Base-by-base conservation (phyloP, 2,797 vertebrate genomes). In the Alcedo atthis region DNA sequence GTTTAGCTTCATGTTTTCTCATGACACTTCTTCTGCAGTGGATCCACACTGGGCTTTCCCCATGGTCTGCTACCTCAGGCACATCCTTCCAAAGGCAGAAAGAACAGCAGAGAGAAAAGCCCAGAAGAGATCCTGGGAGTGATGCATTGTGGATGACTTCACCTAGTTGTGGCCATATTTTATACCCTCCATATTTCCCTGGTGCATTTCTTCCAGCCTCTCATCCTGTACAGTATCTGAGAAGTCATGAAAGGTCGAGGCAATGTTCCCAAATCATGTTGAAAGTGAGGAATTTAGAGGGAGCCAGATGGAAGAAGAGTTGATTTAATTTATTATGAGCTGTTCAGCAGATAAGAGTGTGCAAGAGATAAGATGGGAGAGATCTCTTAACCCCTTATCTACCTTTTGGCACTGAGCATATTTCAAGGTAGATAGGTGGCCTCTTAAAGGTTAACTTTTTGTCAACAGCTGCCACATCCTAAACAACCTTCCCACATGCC, bases 321-420 rank as follows among this genome's bases (percentile, higher is more conserved):
- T 85, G 76, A 81, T 91, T 87, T 97, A 96, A 97, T 96, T 96
- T 96, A 97, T 93, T 97, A 57, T 4, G 40, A 92, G 81, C 94
- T 62, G 67, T 62, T 95, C 74, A 73, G 69, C 9, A 90, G 95
- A 95, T 90, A 95, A 93, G 93, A 91, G 54, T 48, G 21, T n/a
- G 53, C 33, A 80, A 89, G 59, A 85, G 93, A 95, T 93, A 94
- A 93, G 67, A 45, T 1, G 4, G 40, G 26, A 64, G 92, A 96
- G 93, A 96, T 96, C 81, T 95, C 84, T 97, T 97, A 97, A 96
- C 96, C 84, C 74, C 81, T 80, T 90, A 67, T 82, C 90, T 94
- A 76, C 81, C 94, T 90, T 85, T 58, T 69, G 86, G 86, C 71
- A 93, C 63, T 5, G 25, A 94, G 79, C 80, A 57, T 96, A 96